Evolutionary conservation across 2,888 invertebrate species (phyloP).

Genomic region (Sarcophaga caerulescens): DNA sequence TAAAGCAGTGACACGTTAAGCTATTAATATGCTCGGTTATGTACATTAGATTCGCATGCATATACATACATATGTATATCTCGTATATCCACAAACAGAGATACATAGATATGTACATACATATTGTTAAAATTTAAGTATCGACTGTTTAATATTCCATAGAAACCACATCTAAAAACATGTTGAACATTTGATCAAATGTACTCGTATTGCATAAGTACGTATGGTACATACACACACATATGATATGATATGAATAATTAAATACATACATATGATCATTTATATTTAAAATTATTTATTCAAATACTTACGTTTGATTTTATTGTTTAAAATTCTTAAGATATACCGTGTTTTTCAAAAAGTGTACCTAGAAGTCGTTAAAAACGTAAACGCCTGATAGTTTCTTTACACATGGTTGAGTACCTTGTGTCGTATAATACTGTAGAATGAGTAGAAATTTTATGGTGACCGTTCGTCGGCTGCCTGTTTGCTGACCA

Average conservation of each 20-base stretch:
- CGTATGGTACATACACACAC: neutral
- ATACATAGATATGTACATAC: neutral
- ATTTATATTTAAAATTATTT: neutral
- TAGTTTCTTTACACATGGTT: neutral
- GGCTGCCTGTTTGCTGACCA: neutral
- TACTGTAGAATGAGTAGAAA: neutral
- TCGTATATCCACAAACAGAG: neutral
- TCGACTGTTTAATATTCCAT: conserved; percentile 33
- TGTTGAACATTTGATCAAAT: conserved; percentile 22
- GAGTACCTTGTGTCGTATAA: neutral
- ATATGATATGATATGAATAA: too few species aligned
- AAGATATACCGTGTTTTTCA: neutral
- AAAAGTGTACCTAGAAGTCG: neutral
- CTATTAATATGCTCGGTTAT: conserved; percentile 31
- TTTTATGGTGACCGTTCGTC: neutral
- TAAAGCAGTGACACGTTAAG: conserved; percentile 25
- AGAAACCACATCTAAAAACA: conserved; percentile 15
- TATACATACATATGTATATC: conserved; percentile 8
- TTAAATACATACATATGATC: neutral
- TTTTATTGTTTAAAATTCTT: neutral
- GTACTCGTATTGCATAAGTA: neutral
- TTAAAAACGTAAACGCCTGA: neutral
- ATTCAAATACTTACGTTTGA: neutral
- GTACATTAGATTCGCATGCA: conserved; percentile 18
- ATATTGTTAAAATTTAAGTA: conserved; percentile 1